Evolutionary conservation across 2,888 invertebrate species (phyloP), one percentile per base, ranked within the genome.

Genomic region (Syritta pipiens): DNA sequence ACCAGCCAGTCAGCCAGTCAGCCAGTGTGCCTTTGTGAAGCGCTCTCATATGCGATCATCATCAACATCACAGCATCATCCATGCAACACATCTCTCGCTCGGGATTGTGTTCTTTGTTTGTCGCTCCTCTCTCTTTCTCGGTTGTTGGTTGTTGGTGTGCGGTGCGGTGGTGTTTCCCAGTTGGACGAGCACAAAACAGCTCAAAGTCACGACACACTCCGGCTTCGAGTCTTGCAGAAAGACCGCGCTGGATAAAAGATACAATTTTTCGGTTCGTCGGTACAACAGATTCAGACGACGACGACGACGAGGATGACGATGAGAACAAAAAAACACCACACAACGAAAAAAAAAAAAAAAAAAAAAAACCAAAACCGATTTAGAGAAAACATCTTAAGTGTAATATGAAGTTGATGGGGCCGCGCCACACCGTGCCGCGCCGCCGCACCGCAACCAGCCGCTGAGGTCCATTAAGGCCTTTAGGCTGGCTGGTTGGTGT

Each of bases 11-110:
- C n/a, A n/a, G n/a, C n/a, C n/a, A n/a, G n/a, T n/a, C n/a, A 37
- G 6, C 14, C 14, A 10, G 3, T 5, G n/a, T 3, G 51, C 57
- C 62, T 74, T 63, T 46, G 59, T 53, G 44, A 71, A 71, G 59
- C 77, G 63, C 72, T 79, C 79, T 79, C 79, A 79, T 74, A 79
- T 74, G 79, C 67, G 79, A 79, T 79, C 79, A 79, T 79, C 79
- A 62, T 79, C 79, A 79, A 74, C 62, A 67, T 79, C 72, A 67
- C 79, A 72, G 72, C 71, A 65, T 53, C 68, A 62, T 24, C 48
- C 55, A 57, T 69, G 62, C 62, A 75, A 48, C 59, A 53, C 48
- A 76, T 48, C 30, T 53, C 30, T 19, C 30, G 28, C 40, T 30
- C 24, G n/a, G 20, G 59, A 40, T 28, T 72, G 53, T 55, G 12